These are phyloP conservation scores for Saturnia japonica DNA, from an alignment of 2,888 invertebrate genomes.

Conservation along the genomic window DNA sequence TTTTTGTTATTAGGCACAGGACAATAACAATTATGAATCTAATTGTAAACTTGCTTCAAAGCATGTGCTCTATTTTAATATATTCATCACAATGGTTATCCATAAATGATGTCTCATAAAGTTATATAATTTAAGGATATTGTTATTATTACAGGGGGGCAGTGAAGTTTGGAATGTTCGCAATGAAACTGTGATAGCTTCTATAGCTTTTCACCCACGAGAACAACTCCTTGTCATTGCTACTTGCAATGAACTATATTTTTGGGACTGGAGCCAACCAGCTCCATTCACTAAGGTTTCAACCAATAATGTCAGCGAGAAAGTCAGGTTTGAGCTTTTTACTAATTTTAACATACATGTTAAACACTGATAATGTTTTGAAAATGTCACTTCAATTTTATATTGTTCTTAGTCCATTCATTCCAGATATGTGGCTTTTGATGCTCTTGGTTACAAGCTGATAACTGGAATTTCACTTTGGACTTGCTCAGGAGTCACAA, in stretches of 20 bases:
- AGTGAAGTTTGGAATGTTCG: slow-evolving; percentile 92
- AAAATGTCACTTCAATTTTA: background rate
- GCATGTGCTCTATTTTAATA: background rate
- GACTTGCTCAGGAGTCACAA: slow-evolving; percentile 45
- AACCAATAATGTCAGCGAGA: slow-evolving; percentile 89
- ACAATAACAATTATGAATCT: too few species aligned
- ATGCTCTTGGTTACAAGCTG: slow-evolving; percentile 89
- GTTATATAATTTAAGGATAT: background rate
- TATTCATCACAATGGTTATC: background rate
- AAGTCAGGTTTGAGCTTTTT: slow-evolving; percentile 84
- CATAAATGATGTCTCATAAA: background rate
- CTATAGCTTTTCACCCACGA: slow-evolving; percentile 92
- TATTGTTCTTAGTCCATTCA: slow-evolving; percentile 31
- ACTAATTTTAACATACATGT: background rate
- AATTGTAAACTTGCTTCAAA: too few species aligned
- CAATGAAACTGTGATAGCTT: slow-evolving; percentile 89
- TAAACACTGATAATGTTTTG: background rate
- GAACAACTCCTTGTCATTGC: slow-evolving; percentile 93
- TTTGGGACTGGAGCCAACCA: slow-evolving; percentile 94
- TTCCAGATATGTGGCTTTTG: slow-evolving; percentile 91
- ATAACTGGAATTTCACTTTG: slow-evolving; percentile 90
- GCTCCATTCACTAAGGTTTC: slow-evolving; percentile 88
- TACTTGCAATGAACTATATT: slow-evolving; percentile 90
- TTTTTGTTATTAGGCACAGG: too few species aligned
- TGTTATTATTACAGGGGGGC: slow-evolving; percentile 83